phyloP scores from a whole-genome alignment of 2,888 invertebrate genomes.

The Periphyllus acericola region DNA sequence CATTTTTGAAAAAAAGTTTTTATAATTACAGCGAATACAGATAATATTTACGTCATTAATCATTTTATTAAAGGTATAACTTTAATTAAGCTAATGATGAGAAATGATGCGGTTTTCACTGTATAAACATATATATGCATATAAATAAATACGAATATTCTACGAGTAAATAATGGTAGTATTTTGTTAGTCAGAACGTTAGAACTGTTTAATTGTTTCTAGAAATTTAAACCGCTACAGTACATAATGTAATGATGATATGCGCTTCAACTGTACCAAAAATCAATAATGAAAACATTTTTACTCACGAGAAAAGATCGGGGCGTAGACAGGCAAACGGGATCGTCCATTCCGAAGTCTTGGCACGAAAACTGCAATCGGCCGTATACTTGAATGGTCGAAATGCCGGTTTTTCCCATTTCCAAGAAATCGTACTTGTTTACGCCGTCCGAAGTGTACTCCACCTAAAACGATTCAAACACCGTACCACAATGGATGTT shows the following conservation, averaged over 20 bases:
- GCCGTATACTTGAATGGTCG: constrained; percentile 84
- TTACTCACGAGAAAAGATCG: constrained; percentile 88
- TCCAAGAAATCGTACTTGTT: constrained; percentile 85
- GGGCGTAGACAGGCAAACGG: constrained; percentile 90
- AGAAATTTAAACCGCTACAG: not conserved
- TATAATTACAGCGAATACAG: not conserved
- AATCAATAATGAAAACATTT: not conserved
- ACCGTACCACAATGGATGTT: not conserved
- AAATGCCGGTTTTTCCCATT: constrained; percentile 83
- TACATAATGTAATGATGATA: not conserved
- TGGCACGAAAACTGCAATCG: constrained; percentile 88
- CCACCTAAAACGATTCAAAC: constrained; percentile 75
- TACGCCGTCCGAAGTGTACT: constrained; percentile 89
- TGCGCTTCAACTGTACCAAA: not conserved
- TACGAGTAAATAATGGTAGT: constrained; percentile 6
- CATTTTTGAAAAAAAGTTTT: not conserved
- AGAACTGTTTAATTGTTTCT: not conserved
- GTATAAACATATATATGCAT: too few species aligned
- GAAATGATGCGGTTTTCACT: constrained; percentile 14
- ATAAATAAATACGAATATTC: constrained; percentile 1
- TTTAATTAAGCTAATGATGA: constrained; percentile 33
- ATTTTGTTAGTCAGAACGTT: not conserved
- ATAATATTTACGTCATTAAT: constrained; percentile 15
- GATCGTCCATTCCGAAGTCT: constrained; percentile 85
- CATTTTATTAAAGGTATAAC: constrained; percentile 23